A percentile compares a stretch with the other conserved stretches of the same genome.
These are phyloP conservation scores for Anguilla obscura DNA, from an alignment of 2,797 vertebrate species.

Conservation along the genomic window DNA sequence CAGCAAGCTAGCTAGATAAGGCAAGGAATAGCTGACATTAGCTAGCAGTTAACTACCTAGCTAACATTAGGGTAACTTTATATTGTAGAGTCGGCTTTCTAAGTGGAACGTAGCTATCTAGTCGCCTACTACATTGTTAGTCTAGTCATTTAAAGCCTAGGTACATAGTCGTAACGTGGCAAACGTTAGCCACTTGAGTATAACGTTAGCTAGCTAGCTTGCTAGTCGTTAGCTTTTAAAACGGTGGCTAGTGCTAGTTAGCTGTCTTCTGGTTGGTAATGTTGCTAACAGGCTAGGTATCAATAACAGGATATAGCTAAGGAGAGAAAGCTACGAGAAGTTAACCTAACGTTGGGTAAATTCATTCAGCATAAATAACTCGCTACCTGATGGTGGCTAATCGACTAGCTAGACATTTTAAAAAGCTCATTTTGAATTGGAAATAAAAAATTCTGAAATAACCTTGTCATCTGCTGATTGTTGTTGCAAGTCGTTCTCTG, in stretches of 20 bases:
- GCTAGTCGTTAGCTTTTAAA: neutral
- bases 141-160: neutral
- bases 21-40: neutral
- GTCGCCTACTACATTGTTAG: no score
- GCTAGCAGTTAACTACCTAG: neutral
- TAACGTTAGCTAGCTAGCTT: neutral
- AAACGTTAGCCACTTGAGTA: neutral
- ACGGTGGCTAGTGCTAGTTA: neutral
- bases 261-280: neutral
- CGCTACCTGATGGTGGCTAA: neutral
- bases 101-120: neutral
- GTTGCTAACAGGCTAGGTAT: neutral
- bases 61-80: neutral
- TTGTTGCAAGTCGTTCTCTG: conserved; percentile 63
- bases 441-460: neutral
- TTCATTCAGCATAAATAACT: neutral
- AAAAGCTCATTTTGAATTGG: neutral
- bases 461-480: conserved; percentile 73
- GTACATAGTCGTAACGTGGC: neutral
- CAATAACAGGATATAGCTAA: neutral
- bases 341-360: neutral
- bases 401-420: no score
- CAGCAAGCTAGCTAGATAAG: neutral
- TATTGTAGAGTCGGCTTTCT: no score
- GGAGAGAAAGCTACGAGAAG: no score